Percentiles rank a stretch among this genome's conserved stretches.
phyloP scores from a whole-genome alignment of 1,140 invertebrate genomes.

The Eurosta solidaginis region DNA sequence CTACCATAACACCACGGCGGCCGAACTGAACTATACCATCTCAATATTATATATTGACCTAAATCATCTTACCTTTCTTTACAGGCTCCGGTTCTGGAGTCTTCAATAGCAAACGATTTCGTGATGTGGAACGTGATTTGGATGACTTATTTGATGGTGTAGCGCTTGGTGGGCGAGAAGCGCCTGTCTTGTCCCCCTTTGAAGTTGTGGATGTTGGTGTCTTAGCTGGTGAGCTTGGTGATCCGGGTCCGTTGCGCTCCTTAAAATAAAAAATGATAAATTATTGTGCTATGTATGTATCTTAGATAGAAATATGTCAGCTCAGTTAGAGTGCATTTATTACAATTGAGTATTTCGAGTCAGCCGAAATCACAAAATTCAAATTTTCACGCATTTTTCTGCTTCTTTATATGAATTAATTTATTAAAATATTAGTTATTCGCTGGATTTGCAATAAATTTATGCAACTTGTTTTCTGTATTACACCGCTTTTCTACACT shows the following conservation, averaged over 20 bases:
- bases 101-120: slow-evolving; percentile 57
- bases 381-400: slow-evolving; percentile 37
- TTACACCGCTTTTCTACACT: slow-evolving; percentile 3
- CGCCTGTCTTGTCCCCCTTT: slow-evolving; percentile 52
- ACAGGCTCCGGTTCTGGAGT: slow-evolving; percentile 62
- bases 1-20: too few species aligned
- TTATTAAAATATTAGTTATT: background rate
- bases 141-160: slow-evolving; percentile 58
- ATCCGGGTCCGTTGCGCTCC: slow-evolving; percentile 59
- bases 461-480: background rate
- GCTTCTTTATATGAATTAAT: background rate
- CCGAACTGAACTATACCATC: too few species aligned
- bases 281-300: background rate
- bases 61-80: slow-evolving; percentile 72
- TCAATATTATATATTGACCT: too few species aligned
- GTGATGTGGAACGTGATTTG: slow-evolving; percentile 56
- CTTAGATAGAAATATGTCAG: background rate
- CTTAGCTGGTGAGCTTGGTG: slow-evolving; percentile 57
- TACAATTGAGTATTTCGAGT: slow-evolving; percentile 50
- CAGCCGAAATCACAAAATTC: slow-evolving; percentile 53
- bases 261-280: slow-evolving; percentile 28
- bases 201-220: slow-evolving; percentile 58
- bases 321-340: background rate
- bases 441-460: background rate
- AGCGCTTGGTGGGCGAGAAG: slow-evolving; percentile 55